These are phyloP conservation scores for Mamestra configurata DNA, from an alignment of 1,140 invertebrate genomes.

Conservation along the genomic window DNA sequence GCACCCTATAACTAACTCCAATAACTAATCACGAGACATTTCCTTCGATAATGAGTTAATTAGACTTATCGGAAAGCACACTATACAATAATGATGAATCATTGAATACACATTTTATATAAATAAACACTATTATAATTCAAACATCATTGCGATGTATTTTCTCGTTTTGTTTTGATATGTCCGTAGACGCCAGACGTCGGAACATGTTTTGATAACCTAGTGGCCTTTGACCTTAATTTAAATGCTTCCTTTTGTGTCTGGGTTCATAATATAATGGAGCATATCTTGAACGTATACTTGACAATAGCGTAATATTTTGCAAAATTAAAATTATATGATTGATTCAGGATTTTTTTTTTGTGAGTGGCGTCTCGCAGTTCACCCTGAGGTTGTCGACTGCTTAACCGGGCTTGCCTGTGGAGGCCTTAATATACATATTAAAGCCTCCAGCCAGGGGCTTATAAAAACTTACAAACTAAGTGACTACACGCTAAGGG, in stretches of 20 bases:
- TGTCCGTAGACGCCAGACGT: constrained; percentile 1
- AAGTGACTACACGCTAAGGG: no score
- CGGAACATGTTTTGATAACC: constrained; percentile 8
- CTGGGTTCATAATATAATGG: neutral
- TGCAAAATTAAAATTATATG: no score
- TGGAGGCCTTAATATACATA: no score
- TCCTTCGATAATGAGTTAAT: neutral
- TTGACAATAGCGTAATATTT: neutral
- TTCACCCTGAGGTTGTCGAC: no score
- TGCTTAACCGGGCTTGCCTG: no score
- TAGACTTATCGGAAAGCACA: neutral
- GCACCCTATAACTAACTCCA: no score
- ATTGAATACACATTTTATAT: neutral
- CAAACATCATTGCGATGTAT: neutral
- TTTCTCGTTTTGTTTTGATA: constrained; percentile 6
- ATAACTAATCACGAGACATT: neutral
- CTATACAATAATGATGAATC: constrained; percentile 8
- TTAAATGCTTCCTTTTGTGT: constrained; percentile 26
- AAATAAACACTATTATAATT: constrained; percentile 18
- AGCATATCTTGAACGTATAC: neutral
- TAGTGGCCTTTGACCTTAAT: constrained; percentile 9
- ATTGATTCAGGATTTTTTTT: no score
- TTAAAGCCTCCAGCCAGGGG: no score
- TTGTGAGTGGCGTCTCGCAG: no score
- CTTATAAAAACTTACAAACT: no score